Conservation (phyloP, 1,140 invertebrate genomes). For the Zaprionus lachaisei region DNA sequence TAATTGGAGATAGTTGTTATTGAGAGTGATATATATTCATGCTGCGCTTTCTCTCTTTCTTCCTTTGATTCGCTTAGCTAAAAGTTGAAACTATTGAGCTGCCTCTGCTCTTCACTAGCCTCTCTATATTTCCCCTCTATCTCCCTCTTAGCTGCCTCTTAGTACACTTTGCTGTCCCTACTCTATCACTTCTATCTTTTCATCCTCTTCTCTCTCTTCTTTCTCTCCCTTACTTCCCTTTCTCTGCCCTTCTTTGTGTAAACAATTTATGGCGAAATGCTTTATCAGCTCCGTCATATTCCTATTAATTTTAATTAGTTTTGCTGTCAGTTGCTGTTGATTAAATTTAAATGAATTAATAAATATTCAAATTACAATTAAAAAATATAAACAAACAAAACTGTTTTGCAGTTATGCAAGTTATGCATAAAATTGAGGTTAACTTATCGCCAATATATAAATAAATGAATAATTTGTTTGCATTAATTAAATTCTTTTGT, state of each 20-base stretch:
- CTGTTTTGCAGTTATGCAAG: neutral
- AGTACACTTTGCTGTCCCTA: too few species aligned
- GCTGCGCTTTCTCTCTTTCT: neutral
- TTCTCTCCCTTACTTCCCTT: neutral
- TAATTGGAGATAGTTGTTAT: neutral
- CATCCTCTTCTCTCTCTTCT: neutral
- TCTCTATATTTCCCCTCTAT: neutral
- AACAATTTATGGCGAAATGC: neutral
- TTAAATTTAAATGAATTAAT: conserved; percentile 7
- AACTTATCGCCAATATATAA: neutral
- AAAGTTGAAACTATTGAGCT: neutral
- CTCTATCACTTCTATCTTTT: neutral
- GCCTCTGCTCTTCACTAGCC: neutral
- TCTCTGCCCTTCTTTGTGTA: neutral
- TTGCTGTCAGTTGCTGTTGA: neutral
- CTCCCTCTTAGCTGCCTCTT: neutral
- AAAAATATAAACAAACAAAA: neutral
- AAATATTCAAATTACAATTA: neutral
- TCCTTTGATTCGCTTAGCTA: neutral
- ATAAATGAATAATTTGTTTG: conserved; percentile 21
- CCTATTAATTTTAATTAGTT: neutral
- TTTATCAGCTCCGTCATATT: neutral
- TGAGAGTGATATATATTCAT: neutral
- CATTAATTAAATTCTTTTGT: conserved; percentile 26
- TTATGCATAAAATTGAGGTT: neutral